Percentiles rank a stretch among this genome's conserved stretches.
These are phyloP conservation scores for Plagiodera versicolora DNA, from an alignment of 2,888 invertebrate genomes.

Conservation along the genomic window DNA sequence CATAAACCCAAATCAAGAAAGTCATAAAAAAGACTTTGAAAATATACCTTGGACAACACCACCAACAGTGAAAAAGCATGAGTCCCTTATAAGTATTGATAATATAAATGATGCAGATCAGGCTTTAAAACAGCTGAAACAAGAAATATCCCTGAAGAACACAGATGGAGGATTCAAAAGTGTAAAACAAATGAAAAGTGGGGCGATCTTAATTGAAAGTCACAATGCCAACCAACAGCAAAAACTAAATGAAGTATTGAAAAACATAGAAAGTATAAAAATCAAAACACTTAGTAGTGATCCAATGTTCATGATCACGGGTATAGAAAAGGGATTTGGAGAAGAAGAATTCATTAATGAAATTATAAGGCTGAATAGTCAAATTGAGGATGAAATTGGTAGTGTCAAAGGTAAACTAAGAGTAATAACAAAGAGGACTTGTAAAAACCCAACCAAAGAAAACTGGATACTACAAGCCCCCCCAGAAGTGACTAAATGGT, in stretches of 20 bases:
- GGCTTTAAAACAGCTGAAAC: conserved; percentile 1
- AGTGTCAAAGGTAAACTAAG: background rate
- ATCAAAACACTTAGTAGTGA: conserved; percentile 6
- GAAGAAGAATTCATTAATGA: conserved; percentile 1
- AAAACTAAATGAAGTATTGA: conserved; percentile 2
- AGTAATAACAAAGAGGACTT: background rate
- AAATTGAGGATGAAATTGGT: background rate
- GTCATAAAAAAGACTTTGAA: background rate
- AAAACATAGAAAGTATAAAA: conserved; percentile 5
- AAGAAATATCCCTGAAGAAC: conserved; percentile 5
- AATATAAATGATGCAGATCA: background rate
- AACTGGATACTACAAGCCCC: conserved; percentile 13
- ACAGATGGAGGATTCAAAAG: conserved; percentile 4
- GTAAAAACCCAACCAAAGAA: conserved; percentile 8
- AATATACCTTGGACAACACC: background rate
- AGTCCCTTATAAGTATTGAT: background rate
- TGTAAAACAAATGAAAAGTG: conserved; percentile 5
- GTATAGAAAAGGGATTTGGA: background rate
- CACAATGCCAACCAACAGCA: conserved; percentile 7
- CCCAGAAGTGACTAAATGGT: conserved; percentile 10
- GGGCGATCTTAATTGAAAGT: conserved; percentile 4
- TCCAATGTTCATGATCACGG: conserved; percentile 11
- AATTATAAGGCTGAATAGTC: conserved; percentile 5
- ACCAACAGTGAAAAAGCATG: background rate
- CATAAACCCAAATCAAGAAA: conserved; percentile 1